Evolutionary conservation across 2,797 vertebrate genomes (phyloP), one percentile per base, ranked within the genome.

Genomic region (Sebastiscus albofasciatus): DNA sequence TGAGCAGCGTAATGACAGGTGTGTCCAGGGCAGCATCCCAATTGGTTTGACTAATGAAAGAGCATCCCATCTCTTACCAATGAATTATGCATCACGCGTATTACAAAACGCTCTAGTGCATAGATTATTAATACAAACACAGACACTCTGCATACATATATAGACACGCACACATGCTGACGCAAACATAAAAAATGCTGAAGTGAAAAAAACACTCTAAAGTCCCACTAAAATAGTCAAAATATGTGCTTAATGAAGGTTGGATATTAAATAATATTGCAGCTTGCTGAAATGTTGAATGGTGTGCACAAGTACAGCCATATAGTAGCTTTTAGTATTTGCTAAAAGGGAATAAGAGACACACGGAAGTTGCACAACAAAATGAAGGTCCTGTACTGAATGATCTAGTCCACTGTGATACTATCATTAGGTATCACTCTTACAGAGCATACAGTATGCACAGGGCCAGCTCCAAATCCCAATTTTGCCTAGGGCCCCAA

Each of bases 41-140:
- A 71, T 82, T 80, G 84, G 87, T 91, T 90, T 72, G 49, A 86
- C 87, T 92, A 92, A 93, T 94, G 89, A 93, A 93, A 90, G 71
- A 87, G 68, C 89, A 81, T 81, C 83, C 79, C 84, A 81, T 91
- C 80, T 88, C 79, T 79, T 72, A 85, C 84, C 72, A 86, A 88
- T 93, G 84, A 93, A 93, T 93, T 86, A 93, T 93, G 82, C 90
- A 93, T 90, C 74, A 61, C 80, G 61, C 77, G 56, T 71, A 86
- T 87, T 82, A 85, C 75, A 90, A 88, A 91, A 93, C 4, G 77
- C 82, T 75, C 72, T 60, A 58, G 77, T 77, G 89, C 87, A 90
- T 87, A 78, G 84, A 90, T 88, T 87, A 91, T 90, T 91, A 79
- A 90, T 84, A 73, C 64, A 74, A 75, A 86, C 73, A 81, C 61